Base-by-base conservation (phyloP, 2,797 vertebrate species). In the Spondyliosoma cantharus region DNA sequence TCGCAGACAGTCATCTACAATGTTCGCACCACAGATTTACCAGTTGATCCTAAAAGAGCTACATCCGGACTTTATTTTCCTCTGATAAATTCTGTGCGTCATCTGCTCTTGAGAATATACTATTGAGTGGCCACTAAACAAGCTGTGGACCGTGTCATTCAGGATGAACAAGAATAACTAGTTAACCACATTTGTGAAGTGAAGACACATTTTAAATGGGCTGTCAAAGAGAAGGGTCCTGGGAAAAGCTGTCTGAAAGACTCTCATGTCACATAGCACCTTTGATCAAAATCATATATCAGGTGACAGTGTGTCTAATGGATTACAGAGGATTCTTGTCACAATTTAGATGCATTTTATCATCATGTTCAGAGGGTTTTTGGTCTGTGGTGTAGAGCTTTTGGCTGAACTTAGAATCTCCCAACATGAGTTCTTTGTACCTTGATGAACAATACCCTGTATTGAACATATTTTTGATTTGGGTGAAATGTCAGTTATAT, bases 1-100 rank as follows among this genome's bases (percentile, higher is more conserved):
- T 90, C 72, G 50, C 84, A 88, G 81, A 74, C 84, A 62, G 71
- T 19, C 52, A 86, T 83, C 83, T 74, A 77, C 78, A 80, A 45
- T 48, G 49, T 83, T 85, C 66, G 32, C 49, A 19, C 54, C 76
- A 32, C 37, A 37, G 37, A 37, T 76, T 85, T 85, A 54, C 7
- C 50, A 45, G 49, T 65, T 68, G 24, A 74, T 75, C 60, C 64
- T 32, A 8, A 42, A 71, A 78, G 42, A 83, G 45, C 24, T 63
- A 60, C 29, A 14, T 64, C 25, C 4, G 9, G 46, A 53, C 58
- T 16, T 84, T 0, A 46, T 74, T 59, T 64, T 52, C 71, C 4
- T 14, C 37, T 42, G 59, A 53, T 54, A 11, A 64, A 81, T 66
- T 52, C 49, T 9, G 37, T 37, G 37, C 9, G 37, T 37, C 37